Percentiles rank a stretch among this genome's conserved stretches.
phyloP scores from a whole-genome alignment of 2,797 vertebrate genomes.

The Cichlasoma orientale region DNA sequence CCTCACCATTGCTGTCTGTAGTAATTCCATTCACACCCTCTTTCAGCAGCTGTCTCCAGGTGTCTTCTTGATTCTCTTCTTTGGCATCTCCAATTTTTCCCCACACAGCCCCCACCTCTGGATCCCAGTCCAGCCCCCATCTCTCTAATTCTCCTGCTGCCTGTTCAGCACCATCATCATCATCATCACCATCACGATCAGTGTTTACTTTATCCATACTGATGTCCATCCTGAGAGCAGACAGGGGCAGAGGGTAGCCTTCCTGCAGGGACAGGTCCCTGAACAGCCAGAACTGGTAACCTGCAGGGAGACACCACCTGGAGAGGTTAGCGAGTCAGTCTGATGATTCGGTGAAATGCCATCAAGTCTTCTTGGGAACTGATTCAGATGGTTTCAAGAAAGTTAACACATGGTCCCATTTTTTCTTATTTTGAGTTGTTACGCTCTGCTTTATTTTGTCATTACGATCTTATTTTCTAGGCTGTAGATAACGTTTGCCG shows the following conservation, averaged over 20 bases:
- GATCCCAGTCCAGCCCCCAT: conserved; percentile 73
- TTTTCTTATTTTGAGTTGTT: background rate
- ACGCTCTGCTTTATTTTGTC: background rate
- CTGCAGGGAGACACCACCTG: conserved; percentile 44
- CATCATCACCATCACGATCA: background rate
- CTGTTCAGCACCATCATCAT: background rate
- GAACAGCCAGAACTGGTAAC: conserved; percentile 81
- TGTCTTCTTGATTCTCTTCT: conserved; percentile 35
- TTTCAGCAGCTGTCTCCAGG: conserved; percentile 70
- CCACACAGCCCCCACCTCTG: conserved; percentile 67
- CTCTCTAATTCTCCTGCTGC: background rate
- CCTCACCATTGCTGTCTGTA: conserved; percentile 66
- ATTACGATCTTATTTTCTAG: background rate
- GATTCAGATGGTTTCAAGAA: background rate
- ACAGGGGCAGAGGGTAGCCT: conserved; percentile 73
- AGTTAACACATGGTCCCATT: background rate
- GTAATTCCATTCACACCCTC: conserved; percentile 77
- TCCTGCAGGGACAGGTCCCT: conserved; percentile 79
- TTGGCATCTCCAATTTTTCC: conserved; percentile 21
- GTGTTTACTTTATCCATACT: conserved; percentile 3
- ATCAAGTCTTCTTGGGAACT: too few species aligned
- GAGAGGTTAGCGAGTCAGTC: background rate
- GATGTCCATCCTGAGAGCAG: conserved; percentile 40
- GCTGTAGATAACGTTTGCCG: background rate
- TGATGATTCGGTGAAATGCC: background rate